Evolutionary conservation across 2,888 invertebrate species (phyloP).

Genomic region (Sphinx pinastri): DNA sequence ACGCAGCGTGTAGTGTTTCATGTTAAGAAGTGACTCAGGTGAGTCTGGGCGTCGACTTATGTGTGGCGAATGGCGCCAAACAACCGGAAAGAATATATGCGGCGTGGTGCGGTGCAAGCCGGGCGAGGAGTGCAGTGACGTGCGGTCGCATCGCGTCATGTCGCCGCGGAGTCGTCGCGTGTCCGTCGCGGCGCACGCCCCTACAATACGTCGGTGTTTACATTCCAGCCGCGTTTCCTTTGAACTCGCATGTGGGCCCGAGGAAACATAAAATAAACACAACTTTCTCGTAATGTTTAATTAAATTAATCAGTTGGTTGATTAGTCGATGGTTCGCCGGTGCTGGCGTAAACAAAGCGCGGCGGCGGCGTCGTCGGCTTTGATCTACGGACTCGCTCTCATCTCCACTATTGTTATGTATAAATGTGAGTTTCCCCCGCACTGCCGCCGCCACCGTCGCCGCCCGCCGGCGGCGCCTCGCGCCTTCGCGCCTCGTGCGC

Average conservation of each 20-base stretch:
- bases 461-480: slow-evolving; percentile 46
- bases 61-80: too few species aligned
- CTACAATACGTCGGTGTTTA: slow-evolving; percentile 75
- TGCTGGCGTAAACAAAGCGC: slow-evolving; percentile 77
- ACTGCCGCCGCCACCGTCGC: slow-evolving; percentile 9
- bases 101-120: not conserved
- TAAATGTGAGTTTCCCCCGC: slow-evolving; percentile 53
- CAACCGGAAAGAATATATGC: not conserved
- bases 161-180: slow-evolving; percentile 38
- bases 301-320: slow-evolving; percentile 84
- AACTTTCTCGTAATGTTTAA: slow-evolving; percentile 84
- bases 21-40: too few species aligned
- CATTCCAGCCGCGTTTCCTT: slow-evolving; percentile 76
- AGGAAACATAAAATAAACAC: slow-evolving; percentile 82
- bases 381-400: slow-evolving; percentile 68
- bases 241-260: slow-evolving; percentile 83
- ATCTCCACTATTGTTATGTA: slow-evolving; percentile 69
- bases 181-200: slow-evolving; percentile 41
- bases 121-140: not conserved
- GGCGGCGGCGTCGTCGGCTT: slow-evolving; percentile 65
- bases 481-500: slow-evolving; percentile 44
- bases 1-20: too few species aligned
- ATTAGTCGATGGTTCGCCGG: slow-evolving; percentile 81
- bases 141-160: slow-evolving; percentile 32
- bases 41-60: too few species aligned